Evolutionary conservation across 1,140 invertebrate genomes (phyloP), one percentile per base, ranked within the genome.

Genomic region (Drosophila pachea): DNA sequence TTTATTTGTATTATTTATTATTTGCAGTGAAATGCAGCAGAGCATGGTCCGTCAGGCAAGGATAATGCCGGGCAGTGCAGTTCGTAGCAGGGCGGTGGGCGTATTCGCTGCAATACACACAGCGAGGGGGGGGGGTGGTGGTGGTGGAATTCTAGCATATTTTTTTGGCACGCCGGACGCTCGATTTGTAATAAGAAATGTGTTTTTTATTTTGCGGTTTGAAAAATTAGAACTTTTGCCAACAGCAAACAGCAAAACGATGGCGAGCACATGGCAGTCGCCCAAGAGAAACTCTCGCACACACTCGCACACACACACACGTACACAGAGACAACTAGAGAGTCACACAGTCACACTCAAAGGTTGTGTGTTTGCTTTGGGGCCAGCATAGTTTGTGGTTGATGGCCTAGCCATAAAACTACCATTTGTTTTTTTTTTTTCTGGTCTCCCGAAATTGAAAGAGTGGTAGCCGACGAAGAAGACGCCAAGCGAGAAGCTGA

Each of bases 171-270:
- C 68, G 48, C 75, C 54, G 47, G 61, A 70, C 43, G 73, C 76
- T 68, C 79, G 68, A 79, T 79, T 83, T 84, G 79, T 79, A 79
- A 84, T 79, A 79, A 78, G 78, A 76, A 75, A 79, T 84, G 68
- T 78, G 58, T 72, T 56, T 55, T 74, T 82, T 78, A 73, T 82
- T 78, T 73, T 83, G 78, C 73, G 78, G 79, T 68, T 72, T 74
- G 79, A 84, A 84, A 83, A 83, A 83, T 84, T 83, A 68, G 78
- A 83, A 84, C 76, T 84, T 78, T 75, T 75, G 75, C 78, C 79
- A 84, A 69, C 52, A 63, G 59, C 66, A 76, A 70, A 74, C 58
- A 73, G 54, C 64, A 76, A 64, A 78, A 68, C 69, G 68, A 75
- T 72, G 73, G 59, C 67, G 74, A 58, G 50, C 54, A 62, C 63